Evolutionary conservation across 2,113 vertebrate genomes (phyloP).

Genomic region (Urocitellus parryii): DNA sequence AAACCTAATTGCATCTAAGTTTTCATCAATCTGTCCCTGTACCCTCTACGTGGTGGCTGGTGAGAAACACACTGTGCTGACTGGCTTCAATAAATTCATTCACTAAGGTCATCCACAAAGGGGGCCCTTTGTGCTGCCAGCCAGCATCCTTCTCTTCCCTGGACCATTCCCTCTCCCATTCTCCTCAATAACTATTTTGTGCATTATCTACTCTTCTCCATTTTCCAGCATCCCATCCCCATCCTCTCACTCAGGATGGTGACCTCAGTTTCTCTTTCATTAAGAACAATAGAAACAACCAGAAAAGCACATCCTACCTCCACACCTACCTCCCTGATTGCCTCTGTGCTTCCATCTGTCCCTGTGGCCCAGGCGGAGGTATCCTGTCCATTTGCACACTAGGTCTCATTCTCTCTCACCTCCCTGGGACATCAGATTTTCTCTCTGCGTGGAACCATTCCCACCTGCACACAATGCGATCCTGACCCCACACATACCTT

Average conservation of each 20-base stretch:
- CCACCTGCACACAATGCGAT: neutral
- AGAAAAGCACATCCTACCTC: neutral
- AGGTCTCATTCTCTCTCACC: neutral
- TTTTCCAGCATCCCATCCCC: neutral
- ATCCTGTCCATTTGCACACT: neutral
- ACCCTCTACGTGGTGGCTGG: rapidly evolving
- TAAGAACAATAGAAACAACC: neutral
- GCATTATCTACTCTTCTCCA: neutral
- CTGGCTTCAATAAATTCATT: neutral
- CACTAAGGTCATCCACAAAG: neutral
- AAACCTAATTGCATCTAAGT: neutral
- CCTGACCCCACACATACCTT: neutral
- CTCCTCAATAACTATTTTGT: rapidly evolving
- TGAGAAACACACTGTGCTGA: neutral
- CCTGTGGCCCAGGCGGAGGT: too few species aligned
- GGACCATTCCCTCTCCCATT: neutral
- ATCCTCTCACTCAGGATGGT: neutral
- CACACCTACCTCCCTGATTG: neutral
- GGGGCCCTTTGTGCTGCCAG: too few species aligned
- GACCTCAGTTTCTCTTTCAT: neutral
- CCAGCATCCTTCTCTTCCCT: neutral
- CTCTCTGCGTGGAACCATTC: neutral
- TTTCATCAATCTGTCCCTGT: neutral
- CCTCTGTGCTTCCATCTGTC: neutral
- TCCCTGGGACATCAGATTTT: neutral